Base-by-base conservation (phyloP, 2,888 invertebrate species). In the Acronicta psi region DNA sequence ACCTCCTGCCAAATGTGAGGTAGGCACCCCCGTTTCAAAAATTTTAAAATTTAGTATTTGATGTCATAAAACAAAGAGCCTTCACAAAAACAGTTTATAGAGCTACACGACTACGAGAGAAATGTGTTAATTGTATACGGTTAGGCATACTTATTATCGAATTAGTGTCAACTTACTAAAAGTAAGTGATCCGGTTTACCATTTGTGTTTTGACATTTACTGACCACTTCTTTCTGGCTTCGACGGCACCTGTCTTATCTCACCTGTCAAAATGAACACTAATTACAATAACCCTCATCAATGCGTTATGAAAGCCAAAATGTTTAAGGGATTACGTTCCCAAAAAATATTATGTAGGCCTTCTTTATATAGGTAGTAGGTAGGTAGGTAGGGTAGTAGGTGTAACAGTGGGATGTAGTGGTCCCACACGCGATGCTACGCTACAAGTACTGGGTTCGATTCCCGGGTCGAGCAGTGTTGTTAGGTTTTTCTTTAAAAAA, bases 161-260 rank as follows among this genome's bases (percentile, higher is more conserved):
- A 34, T 63, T 62, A 69, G 42, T n/a, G 70, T 55, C 64, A 13
- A 37, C 44, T 65, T 46, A 17, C 16, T 17, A 5, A 25, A 16
- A 29, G 8, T 4, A 16, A 7, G 23, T 23, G 54, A 47, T 54
- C 52, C 17, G 38, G 56, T 34, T 69, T 29, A 40, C 11, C 64
- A 55, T 17, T 38, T 62, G 38, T 23, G 29, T 29, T 49, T 38
- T 11, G 18, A 31, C 0, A 40, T 20, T 40, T 16, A 36, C 10
- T n/a, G n/a, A n/a, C n/a, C n/a, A n/a, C n/a, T n/a, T n/a, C n/a
- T n/a, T n/a, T n/a, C n/a, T n/a, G n/a, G n/a, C n/a, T n/a, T n/a
- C n/a, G n/a, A n/a, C n/a, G n/a, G n/a, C n/a, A n/a, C n/a, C n/a
- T n/a, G n/a, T n/a, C n/a, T 38, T 53, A 8, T 31, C 9, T 0